phyloP scores from a whole-genome alignment of 2,797 vertebrate genomes.

The Helarctos malayanus region DNA sequence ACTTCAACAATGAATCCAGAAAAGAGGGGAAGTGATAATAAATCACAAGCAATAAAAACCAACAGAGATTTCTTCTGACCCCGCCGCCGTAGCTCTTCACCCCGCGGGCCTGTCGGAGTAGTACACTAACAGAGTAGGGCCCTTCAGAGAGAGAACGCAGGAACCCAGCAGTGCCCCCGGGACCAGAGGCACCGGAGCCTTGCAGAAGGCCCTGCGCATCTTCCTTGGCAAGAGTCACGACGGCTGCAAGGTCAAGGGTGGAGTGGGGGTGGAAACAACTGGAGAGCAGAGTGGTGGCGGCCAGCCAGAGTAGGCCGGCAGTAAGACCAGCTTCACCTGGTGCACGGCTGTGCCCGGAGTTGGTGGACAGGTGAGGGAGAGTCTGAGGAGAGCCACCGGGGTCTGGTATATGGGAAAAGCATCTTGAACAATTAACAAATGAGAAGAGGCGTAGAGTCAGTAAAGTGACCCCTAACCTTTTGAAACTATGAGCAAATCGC shows the following conservation, averaged over 20 bases:
- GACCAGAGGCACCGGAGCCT: neutral
- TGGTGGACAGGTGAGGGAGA: neutral
- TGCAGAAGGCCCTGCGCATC: neutral
- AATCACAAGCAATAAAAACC: constrained; percentile 71
- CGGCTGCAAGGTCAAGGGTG: neutral
- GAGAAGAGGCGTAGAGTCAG: neutral
- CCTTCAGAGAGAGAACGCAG: constrained; percentile 35
- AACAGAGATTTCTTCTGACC: constrained; percentile 48
- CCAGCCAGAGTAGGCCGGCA: too few species aligned
- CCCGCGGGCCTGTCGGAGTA: neutral
- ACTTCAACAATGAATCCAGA: constrained; percentile 69
- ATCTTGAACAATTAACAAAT: constrained; percentile 61
- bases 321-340: neutral
- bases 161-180: neutral
- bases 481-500: neutral
- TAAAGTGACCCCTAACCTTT: neutral
- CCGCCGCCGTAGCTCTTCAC: neutral
- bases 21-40: constrained; percentile 53
- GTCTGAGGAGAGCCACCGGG: neutral
- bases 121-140: constrained; percentile 3
- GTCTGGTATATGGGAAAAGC: neutral
- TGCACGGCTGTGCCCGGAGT: neutral
- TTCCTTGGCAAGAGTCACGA: neutral
- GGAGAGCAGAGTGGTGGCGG: accelerated
- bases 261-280: neutral